These are phyloP conservation scores for Spizaetus ornatus DNA, from an alignment of 2,113 vertebrate species.

Conservation along the genomic window DNA sequence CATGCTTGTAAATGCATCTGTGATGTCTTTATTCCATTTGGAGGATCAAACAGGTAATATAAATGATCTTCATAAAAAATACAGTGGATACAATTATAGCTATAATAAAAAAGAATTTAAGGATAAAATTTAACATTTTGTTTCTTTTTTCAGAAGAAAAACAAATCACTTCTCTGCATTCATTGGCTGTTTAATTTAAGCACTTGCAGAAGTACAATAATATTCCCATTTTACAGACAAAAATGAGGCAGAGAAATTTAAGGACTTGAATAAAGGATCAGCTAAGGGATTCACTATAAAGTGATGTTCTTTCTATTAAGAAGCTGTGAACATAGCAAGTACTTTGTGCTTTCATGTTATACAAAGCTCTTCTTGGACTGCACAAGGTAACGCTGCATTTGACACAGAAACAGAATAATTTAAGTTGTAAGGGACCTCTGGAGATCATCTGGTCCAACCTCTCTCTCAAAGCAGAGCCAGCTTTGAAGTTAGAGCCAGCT, in stretches of 20 bases:
- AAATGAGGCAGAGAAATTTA: background rate
- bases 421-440: slow-evolving; percentile 51
- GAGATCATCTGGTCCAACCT: slow-evolving; percentile 44
- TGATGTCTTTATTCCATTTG: background rate
- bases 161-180: background rate
- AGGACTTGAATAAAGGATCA: background rate
- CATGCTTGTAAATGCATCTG: background rate
- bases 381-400: slow-evolving; percentile 52
- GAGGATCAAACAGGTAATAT: background rate
- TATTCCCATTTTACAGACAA: background rate
- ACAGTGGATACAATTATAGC: background rate
- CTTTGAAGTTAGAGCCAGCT: slow-evolving; percentile 55
- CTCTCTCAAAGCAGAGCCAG: slow-evolving; percentile 30
- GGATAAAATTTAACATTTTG: background rate
- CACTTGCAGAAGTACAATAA: background rate
- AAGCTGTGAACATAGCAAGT: slow-evolving; percentile 7
- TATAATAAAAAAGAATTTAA: background rate
- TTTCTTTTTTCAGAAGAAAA: background rate
- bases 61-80: background rate
- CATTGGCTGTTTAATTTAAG: background rate
- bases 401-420: slow-evolving; percentile 63
- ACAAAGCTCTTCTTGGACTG: slow-evolving; percentile 41
- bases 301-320: slow-evolving; percentile 9
- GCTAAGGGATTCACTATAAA: background rate
- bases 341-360: slow-evolving; percentile 46